Evolutionary conservation across 2,113 vertebrate genomes (phyloP), one percentile per base, ranked within the genome.

Genomic region (Columbina picui): DNA sequence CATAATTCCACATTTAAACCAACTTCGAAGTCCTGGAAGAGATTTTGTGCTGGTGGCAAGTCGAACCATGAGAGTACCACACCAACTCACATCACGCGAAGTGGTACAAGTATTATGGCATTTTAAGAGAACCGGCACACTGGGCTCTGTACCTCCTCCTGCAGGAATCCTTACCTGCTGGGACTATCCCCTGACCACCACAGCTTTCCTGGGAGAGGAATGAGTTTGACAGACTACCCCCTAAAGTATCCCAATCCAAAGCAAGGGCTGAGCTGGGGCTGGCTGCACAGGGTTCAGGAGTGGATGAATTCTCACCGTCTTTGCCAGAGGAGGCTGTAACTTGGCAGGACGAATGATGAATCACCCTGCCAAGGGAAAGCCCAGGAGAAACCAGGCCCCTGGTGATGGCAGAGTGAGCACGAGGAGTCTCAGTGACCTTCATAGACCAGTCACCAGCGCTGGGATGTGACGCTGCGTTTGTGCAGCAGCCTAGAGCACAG

Each of bases 391-490:
- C 7, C 26, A 78, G 52, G 49, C 19, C 5, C 3, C 2, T 34
- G 36, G 22, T 38, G 32, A 32, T 27, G 19, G 32, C 23, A 32
- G 21, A 10, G 4, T 38, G 60, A 49, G 15, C 3, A 1, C 19
- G 52, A 45, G 52, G 39, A 67, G 29, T 23, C 41, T 47, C 23
- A 9, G 13, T 22, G 19, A 73, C 57, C 13, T 27, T 50, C 0
- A 0, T 2, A 47, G 57, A 12, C 53, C 14, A n/a, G 83, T 50
- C 1, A 0, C 30, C 55, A 45, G 9, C 3, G 0, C 0, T 77
- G 63, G 57, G 59, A 69, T 0, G 2, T 8, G 39, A 45, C 1
- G 4, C 0, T 21, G 80, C 50, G 27, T 91, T 81, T 50, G 27
- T 41, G 47, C 34, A 63, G 45, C 29, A 53, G 14, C 27, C n/a